Evolutionary conservation across 2,113 vertebrate species (phyloP), one percentile per base, ranked within the genome.

Genomic region (Macquaria ambigua): DNA sequence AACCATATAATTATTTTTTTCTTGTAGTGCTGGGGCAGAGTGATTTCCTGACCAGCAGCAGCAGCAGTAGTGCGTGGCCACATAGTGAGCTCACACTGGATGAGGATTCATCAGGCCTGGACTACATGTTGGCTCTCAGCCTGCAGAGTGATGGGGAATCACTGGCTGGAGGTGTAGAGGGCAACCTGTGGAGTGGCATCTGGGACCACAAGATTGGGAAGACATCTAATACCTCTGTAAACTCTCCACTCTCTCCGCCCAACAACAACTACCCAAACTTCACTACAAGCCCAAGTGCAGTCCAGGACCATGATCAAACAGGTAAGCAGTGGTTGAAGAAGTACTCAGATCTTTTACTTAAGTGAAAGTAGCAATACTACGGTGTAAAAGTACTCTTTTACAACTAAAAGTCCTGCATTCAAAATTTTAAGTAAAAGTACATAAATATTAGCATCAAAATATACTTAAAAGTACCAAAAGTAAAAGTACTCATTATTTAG

Each of bases 61-160:
- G 79, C 52, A 69, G 91, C 82, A 91, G 91, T 67, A 86, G 87
- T 46, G 74, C 72, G 8, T 95, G 95, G 95, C 91, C 91, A 15
- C 87, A 74, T 15, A 82, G 77, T 9, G 84, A 74, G 50, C 87
- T 84, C 14, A 68, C 89, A 5, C 82, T 86, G 23, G 92, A 90
- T 34, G 96, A 97, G 28, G 96, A 96, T 67, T 94, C 92, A 0
- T 94, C 95, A 2, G 94, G 96, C 56, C 93, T 98, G 82, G 97
- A 98, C 93, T 98, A 97, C 77, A 96, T 96, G 90, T 72, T 98
- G 95, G 97, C 97, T 77, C 96, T 98, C 8, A 98, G 97, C 92
- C 94, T 98, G 39, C 97, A 98, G 63, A 96, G 81, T 20, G 97
- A 97, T 18, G 92, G 92, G n/a, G 95, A 95, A 4, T 64, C 91